A percentile compares a stretch with the other conserved stretches of the same genome.
Evolutionary conservation across 2,113 vertebrate genomes (phyloP).

Genomic region (Diadophis punctatus): DNA sequence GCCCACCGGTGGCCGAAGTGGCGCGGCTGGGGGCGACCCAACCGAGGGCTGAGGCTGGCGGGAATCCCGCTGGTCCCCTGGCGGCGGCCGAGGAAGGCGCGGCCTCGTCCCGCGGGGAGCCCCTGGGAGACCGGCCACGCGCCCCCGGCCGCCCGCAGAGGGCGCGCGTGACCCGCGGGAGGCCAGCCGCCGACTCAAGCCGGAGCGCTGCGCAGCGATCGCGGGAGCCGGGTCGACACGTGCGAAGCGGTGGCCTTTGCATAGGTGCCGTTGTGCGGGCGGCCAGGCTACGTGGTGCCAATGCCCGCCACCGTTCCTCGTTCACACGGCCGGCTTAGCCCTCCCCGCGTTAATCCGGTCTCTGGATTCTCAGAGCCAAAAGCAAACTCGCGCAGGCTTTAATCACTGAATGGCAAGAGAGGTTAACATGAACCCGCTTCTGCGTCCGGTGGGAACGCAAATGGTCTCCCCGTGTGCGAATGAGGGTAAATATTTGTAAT

Average conservation of each 20-base stretch:
- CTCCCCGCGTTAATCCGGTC: neutral
- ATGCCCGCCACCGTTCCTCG: no score
- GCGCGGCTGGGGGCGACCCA: neutral
- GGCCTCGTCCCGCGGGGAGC: neutral
- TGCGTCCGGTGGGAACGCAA: neutral
- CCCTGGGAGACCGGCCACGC: neutral
- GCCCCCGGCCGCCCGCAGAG: neutral
- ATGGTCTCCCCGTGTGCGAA: no score
- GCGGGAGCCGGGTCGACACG: no score
- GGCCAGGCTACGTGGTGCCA: neutral
- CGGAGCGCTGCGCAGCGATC: neutral
- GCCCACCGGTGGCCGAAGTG: no score
- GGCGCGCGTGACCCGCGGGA: neutral
- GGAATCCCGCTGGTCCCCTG: neutral
- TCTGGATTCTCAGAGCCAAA: neutral
- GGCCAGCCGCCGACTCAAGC: neutral
- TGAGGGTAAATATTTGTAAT: no score
- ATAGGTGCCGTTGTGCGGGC: neutral
- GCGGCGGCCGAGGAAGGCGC: neutral
- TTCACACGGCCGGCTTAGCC: neutral
- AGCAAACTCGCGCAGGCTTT: neutral
- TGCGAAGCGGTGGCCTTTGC: neutral
- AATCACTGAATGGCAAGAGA: neutral
- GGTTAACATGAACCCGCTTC: neutral
- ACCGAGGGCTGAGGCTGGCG: no score